A percentile compares a stretch with the other conserved stretches of the same genome.
phyloP scores from a whole-genome alignment of 2,797 vertebrate genomes.

The Danio tinwini region DNA sequence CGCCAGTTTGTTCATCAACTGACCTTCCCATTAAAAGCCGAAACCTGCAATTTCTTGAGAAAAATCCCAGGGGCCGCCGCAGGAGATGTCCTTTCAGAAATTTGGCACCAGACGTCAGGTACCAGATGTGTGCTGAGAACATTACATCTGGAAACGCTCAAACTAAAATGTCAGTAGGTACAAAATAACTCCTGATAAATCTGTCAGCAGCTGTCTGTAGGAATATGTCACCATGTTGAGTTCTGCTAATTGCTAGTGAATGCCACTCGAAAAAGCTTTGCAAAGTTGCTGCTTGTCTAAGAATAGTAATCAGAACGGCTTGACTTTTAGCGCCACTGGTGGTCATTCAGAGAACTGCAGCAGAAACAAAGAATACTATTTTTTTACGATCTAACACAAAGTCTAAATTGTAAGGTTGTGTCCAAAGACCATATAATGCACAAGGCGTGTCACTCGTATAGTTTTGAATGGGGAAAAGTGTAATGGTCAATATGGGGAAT shows the following conservation, averaged over 20 bases:
- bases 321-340: too few relatives aligned
- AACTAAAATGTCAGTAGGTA: constrained; percentile 33
- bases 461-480: too few relatives aligned
- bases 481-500: too few relatives aligned
- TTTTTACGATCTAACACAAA: too few relatives aligned
- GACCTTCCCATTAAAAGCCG: neutral
- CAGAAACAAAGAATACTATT: too few relatives aligned
- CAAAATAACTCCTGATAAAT: constrained; percentile 35
- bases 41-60: neutral
- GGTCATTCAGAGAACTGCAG: too few relatives aligned
- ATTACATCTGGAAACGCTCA: constrained; percentile 2
- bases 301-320: too few relatives aligned
- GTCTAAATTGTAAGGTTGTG: too few relatives aligned
- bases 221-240: neutral
- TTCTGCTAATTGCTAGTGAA: neutral
- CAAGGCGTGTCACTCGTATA: too few relatives aligned
- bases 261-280: neutral
- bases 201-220: neutral
- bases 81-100: constrained; percentile 37
- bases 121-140: constrained; percentile 38
- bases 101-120: constrained; percentile 18
- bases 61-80: neutral
- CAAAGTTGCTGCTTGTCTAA: too few relatives aligned
- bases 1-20: neutral
- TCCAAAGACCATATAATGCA: too few relatives aligned